A percentile compares a stretch with the other conserved stretches of the same genome.
These are phyloP conservation scores for Pseudolycoriella hygida DNA, from an alignment of 2,888 invertebrate species.

Conservation along the genomic window DNA sequence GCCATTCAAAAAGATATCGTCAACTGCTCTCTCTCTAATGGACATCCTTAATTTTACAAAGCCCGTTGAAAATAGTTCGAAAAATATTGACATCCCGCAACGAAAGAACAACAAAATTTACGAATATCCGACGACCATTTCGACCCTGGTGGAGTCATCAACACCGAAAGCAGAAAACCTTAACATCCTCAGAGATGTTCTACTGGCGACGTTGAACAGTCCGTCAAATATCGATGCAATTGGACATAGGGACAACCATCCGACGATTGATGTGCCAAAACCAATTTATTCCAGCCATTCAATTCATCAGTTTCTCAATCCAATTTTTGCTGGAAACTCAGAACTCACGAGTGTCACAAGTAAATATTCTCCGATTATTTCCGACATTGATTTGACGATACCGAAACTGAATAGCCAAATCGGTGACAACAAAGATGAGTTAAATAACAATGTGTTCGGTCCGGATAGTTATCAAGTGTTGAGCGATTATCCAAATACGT, in stretches of 20 bases:
- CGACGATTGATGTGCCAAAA: neutral
- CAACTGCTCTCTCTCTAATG: neutral
- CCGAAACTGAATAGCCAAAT: conserved; percentile 4
- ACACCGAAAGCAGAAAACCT: conserved; percentile 7
- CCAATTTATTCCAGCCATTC: neutral
- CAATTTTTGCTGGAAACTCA: neutral
- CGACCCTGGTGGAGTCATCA: neutral
- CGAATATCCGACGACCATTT: conserved; percentile 2
- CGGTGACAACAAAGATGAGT: conserved; percentile 1
- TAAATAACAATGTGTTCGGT: conserved; percentile 4
- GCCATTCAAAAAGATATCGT: conserved; percentile 11
- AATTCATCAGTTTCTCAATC: neutral
- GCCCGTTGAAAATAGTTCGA: conserved; percentile 8
- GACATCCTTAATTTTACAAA: conserved; percentile 11
- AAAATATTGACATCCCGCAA: conserved; percentile 1
- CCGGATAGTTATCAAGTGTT: conserved; percentile 9
- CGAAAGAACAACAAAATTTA: conserved; percentile 5
- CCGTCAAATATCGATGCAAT: neutral
- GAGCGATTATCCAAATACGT: conserved; percentile 8
- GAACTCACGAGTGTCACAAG: neutral
- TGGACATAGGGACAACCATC: neutral
- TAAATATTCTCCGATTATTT: conserved; percentile 4
- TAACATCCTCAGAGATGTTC: conserved; percentile 8
- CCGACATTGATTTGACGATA: conserved; percentile 9
- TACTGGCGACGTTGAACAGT: conserved; percentile 5